Evolutionary conservation across 2,888 invertebrate species (phyloP).

Genomic region (Pandemis cinnamomeana): DNA sequence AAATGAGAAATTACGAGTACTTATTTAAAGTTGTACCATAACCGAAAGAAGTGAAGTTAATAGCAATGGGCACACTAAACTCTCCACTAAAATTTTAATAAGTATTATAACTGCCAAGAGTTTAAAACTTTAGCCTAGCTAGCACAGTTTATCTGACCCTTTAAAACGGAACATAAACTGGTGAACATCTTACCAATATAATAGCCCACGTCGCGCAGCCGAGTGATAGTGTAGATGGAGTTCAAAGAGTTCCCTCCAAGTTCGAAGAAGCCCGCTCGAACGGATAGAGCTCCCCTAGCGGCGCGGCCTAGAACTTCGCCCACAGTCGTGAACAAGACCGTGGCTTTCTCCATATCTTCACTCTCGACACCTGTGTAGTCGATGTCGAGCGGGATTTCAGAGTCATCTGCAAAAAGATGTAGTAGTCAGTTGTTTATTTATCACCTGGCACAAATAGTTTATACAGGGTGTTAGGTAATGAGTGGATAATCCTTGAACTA

Average conservation of each 20-base stretch:
- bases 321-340: slow-evolving; percentile 89
- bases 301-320: slow-evolving; percentile 88
- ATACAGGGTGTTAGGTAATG: too few relatives aligned
- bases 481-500: too few relatives aligned
- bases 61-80: too few relatives aligned
- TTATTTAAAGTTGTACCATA: too few relatives aligned
- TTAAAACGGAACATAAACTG: too few relatives aligned
- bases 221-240: slow-evolving; percentile 92
- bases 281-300: slow-evolving; percentile 83
- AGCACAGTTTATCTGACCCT: too few relatives aligned
- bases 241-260: slow-evolving; percentile 95
- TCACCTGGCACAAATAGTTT: not conserved
- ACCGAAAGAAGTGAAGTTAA: too few relatives aligned
- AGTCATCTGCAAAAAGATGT: slow-evolving; percentile 68
- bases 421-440: not conserved
- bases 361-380: slow-evolving; percentile 87
- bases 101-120: too few relatives aligned
- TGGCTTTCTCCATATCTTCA: slow-evolving; percentile 85
- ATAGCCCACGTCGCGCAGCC: slow-evolving; percentile 90
- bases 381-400: slow-evolving; percentile 84
- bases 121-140: too few relatives aligned
- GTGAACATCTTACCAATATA: slow-evolving; percentile 85
- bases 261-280: slow-evolving; percentile 91
- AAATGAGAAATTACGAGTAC: too few relatives aligned
- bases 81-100: too few relatives aligned